Percentiles rank a stretch among this genome's conserved stretches.
phyloP scores from a whole-genome alignment of 2,113 vertebrate genomes.

The Lonchura striata region DNA sequence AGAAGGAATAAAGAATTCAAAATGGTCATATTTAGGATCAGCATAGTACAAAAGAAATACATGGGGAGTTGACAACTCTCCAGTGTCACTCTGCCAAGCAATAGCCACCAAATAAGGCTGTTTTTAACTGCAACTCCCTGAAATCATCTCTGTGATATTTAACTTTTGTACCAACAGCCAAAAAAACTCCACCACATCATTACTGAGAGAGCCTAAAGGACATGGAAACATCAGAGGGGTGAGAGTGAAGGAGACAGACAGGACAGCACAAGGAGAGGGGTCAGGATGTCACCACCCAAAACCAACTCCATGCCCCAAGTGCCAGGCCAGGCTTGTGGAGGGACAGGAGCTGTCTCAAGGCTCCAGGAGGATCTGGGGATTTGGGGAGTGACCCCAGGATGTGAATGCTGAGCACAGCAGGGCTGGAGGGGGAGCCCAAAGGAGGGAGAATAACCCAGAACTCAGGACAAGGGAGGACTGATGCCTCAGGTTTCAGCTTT shows the following conservation, averaged over 20 bases:
- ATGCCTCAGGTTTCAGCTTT: not conserved
- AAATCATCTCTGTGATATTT: not conserved
- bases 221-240: accelerated
- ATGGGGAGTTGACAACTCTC: not conserved
- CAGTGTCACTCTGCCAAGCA: not conserved
- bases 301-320: not conserved
- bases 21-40: not conserved
- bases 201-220: not conserved
- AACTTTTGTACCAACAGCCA: not conserved
- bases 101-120: not conserved
- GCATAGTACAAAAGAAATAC: not conserved
- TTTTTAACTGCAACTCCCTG: not conserved
- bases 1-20: not conserved
- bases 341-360: accelerated
- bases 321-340: not conserved
- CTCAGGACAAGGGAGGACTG: not conserved
- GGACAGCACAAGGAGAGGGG: not conserved
- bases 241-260: accelerated
- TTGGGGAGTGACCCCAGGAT: not conserved
- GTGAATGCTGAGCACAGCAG: not conserved
- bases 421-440: not conserved
- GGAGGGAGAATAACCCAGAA: not conserved
- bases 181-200: not conserved
- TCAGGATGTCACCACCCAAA: not conserved
- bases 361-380: not conserved